phyloP scores from a whole-genome alignment of 2,113 vertebrate species.

The Caranx ignobilis region DNA sequence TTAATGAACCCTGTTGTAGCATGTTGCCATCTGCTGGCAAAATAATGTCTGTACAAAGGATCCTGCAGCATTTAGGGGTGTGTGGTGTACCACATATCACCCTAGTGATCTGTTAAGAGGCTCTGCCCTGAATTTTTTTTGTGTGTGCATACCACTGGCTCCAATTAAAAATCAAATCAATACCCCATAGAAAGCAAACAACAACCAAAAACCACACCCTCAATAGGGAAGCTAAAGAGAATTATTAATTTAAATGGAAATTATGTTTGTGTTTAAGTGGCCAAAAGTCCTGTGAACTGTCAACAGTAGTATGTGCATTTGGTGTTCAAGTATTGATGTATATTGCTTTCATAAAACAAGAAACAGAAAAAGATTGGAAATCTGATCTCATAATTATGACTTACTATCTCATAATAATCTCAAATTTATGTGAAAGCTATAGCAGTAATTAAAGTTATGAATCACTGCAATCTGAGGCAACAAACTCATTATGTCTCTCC shows the following conservation, averaged over 20 bases:
- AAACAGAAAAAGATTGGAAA: too few species aligned
- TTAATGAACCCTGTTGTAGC: background rate
- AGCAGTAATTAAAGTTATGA: background rate
- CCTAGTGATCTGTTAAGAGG: too few species aligned
- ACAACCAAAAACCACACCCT: too few species aligned
- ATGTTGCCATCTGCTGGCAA: constrained; percentile 67
- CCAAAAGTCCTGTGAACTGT: too few species aligned
- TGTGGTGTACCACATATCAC: too few species aligned
- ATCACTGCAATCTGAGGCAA: background rate
- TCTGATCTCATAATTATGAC: too few species aligned
- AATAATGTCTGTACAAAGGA: background rate
- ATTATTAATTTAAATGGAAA: background rate
- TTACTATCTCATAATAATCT: too few species aligned
- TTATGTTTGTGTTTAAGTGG: background rate
- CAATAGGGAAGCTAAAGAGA: background rate
- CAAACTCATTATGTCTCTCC: background rate
- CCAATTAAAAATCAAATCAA: background rate
- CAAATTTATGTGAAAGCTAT: too few species aligned
- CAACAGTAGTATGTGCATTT: too few species aligned
- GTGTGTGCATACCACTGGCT: background rate
- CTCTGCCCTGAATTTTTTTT: too few species aligned
- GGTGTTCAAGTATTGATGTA: too few species aligned
- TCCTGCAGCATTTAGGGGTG: background rate
- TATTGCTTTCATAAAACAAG: too few species aligned
- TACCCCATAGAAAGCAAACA: background rate